These are phyloP conservation scores for Scortum barcoo DNA, from an alignment of 2,113 vertebrate genomes.

Conservation along the genomic window DNA sequence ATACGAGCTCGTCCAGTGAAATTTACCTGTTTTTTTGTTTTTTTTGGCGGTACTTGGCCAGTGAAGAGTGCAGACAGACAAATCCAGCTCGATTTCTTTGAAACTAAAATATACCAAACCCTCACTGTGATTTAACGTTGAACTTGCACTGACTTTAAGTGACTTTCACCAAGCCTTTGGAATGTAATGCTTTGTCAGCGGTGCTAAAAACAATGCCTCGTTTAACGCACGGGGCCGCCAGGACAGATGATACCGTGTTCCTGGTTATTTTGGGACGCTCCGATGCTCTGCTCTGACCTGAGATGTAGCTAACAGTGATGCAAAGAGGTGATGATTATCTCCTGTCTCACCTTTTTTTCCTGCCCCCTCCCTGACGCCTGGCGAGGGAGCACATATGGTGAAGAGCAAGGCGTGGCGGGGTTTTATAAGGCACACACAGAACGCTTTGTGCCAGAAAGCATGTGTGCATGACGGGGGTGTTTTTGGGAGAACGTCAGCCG, in stretches of 20 bases:
- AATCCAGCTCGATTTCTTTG: slow-evolving; percentile 53
- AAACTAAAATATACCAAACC: slow-evolving; percentile 54
- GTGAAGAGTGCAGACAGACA: slow-evolving; percentile 43
- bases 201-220: slow-evolving; percentile 27
- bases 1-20: slow-evolving; percentile 47
- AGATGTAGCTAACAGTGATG: slow-evolving; percentile 73
- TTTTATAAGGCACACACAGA: slow-evolving; percentile 76
- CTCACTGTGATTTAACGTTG: slow-evolving; percentile 56
- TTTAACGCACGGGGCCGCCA: slow-evolving; percentile 50
- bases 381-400: slow-evolving; percentile 73
- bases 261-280: slow-evolving; percentile 70
- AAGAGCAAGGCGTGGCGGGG: slow-evolving; percentile 65
- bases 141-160: slow-evolving; percentile 55
- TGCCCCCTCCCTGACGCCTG: slow-evolving; percentile 54
- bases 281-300: slow-evolving; percentile 72
- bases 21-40: slow-evolving; percentile 35
- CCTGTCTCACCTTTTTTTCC: slow-evolving; percentile 63
- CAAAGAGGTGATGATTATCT: slow-evolving; percentile 77
- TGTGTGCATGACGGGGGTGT: slow-evolving; percentile 73
- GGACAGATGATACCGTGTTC: slow-evolving; percentile 55
- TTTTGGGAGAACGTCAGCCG: slow-evolving; percentile 49
- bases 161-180: slow-evolving; percentile 75
- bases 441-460: slow-evolving; percentile 81
- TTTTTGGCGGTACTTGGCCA: slow-evolving; percentile 55
- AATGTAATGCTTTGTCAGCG: slow-evolving; percentile 73